Evolutionary conservation across 1,140 invertebrate species (phyloP).

Genomic region (Drosophila lowei): DNA sequence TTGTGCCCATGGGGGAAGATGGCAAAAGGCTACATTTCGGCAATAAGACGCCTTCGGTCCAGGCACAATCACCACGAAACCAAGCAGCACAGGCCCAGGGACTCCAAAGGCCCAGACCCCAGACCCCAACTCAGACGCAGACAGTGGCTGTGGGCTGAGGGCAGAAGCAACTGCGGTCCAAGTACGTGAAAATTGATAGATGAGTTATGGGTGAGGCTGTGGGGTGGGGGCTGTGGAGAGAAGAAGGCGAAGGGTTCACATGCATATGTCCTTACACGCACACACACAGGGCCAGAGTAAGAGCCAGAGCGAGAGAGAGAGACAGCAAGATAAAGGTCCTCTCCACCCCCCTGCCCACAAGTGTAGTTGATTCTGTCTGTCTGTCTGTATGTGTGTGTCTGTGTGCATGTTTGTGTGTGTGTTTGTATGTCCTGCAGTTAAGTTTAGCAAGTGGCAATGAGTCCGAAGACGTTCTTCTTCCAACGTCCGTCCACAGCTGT

Average conservation of each 20-base stretch:
- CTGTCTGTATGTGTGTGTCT: conserved; percentile 18
- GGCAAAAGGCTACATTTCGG: conserved; percentile 75
- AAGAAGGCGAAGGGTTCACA: conserved; percentile 58
- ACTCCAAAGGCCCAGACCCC: conserved; percentile 1
- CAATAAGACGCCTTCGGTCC: conserved; percentile 76
- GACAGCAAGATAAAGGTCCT: too few species aligned
- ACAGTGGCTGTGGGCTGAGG: conserved; percentile 1
- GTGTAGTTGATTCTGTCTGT: not conserved
- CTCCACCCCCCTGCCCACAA: not conserved
- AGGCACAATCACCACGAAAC: conserved; percentile 24
- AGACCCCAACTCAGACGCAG: conserved; percentile 15
- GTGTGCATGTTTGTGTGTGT: conserved; percentile 24
- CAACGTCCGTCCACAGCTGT: conserved; percentile 54
- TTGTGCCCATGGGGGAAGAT: conserved; percentile 26
- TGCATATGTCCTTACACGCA: conserved; percentile 70
- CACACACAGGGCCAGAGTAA: conserved; percentile 28
- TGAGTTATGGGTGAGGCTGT: conserved; percentile 72
- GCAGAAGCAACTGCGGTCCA: conserved; percentile 62
- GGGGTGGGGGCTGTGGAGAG: not conserved
- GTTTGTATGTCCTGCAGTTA: conserved; percentile 53
- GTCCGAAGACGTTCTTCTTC: conserved; percentile 70
- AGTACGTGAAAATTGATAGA: conserved; percentile 83
- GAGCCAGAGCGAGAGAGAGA: not conserved
- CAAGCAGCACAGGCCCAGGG: too few species aligned
- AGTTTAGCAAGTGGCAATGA: conserved; percentile 79